Base-by-base conservation (phyloP, 2,888 invertebrate genomes). In the Cephonodes hylas region DNA sequence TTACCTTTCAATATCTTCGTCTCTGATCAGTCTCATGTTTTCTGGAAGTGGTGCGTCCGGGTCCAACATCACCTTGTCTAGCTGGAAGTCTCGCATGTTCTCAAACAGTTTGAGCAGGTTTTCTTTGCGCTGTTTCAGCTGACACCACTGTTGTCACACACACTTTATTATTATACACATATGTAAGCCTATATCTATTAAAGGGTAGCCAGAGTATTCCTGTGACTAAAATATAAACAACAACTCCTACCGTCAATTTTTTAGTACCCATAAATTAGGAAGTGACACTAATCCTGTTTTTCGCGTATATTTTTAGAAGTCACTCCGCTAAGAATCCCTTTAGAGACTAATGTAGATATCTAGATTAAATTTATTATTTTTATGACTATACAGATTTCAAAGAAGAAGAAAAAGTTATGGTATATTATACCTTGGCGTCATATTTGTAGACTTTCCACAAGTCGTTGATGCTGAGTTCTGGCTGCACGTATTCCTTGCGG, bases 371-470 rank as follows among this genome's bases (percentile, higher is more conserved):
- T n/a, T n/a, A n/a, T n/a, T n/a, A n/a, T n/a, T n/a, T n/a, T n/a
- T n/a, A n/a, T n/a, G n/a, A n/a, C n/a, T n/a, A n/a, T n/a, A n/a
- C n/a, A n/a, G n/a, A n/a, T n/a, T n/a, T n/a, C n/a, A n/a, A n/a
- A n/a, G n/a, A 1, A 31, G 31, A 31, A 5, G 31, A 2, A 31
- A 1, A 5, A 1, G 5, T 2, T 8, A 5, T 2, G n/a, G n/a
- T 38, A n/a, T 23, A 3, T 1, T 0, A 7, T 56, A 95, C 96
- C 93, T 97, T 97, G 60, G 97, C 98, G 84, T 99, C 99, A 84
- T 94, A 98, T 78, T 97, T 96, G 89, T 98, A 99, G n/a, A 99
- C 96, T 82, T 97, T 97, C 99, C 99, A 99, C 31, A 99, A 90
- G 81, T 99, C 99, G 75, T 97, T 97, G 60, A 99, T 97, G 71